These are phyloP conservation scores for Nasonia longicornis DNA, from an alignment of 1,140 invertebrate species.

Conservation along the genomic window DNA sequence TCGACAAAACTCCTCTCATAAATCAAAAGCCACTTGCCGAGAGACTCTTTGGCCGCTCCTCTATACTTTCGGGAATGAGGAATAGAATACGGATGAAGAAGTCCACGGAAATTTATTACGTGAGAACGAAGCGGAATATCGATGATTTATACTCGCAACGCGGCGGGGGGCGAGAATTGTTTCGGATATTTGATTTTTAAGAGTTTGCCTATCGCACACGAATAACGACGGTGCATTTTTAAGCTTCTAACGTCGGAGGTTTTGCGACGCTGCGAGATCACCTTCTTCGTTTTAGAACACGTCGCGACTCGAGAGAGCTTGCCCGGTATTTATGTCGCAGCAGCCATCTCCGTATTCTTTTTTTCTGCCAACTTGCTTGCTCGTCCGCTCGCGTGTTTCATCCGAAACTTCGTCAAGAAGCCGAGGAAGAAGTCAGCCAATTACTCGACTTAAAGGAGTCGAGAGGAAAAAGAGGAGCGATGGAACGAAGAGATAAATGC, in stretches of 20 bases:
- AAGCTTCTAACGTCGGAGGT: conserved; percentile 9
- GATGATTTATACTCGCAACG: conserved; percentile 11
- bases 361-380: not conserved
- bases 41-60: not conserved
- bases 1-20: not conserved
- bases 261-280: not conserved
- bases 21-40: conserved; percentile 8
- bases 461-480: not conserved
- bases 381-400: not conserved
- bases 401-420: conserved; percentile 32
- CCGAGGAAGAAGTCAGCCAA: conserved; percentile 19
- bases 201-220: not conserved
- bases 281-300: not conserved
- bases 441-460: conserved; percentile 40
- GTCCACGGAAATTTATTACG: conserved; percentile 27
- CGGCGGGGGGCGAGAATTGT: not conserved
- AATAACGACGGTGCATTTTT: conserved; percentile 5
- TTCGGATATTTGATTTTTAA: not conserved
- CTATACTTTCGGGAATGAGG: conserved; percentile 21
- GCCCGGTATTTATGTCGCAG: conserved; percentile 17
- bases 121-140: not conserved
- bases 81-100: conserved; percentile 6
- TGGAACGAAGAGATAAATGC: conserved; percentile 38
- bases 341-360: not conserved
- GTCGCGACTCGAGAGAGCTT: not conserved